Base-by-base conservation (phyloP, 2,797 vertebrate species). In the Pipistrellus pygmaeus region DNA sequence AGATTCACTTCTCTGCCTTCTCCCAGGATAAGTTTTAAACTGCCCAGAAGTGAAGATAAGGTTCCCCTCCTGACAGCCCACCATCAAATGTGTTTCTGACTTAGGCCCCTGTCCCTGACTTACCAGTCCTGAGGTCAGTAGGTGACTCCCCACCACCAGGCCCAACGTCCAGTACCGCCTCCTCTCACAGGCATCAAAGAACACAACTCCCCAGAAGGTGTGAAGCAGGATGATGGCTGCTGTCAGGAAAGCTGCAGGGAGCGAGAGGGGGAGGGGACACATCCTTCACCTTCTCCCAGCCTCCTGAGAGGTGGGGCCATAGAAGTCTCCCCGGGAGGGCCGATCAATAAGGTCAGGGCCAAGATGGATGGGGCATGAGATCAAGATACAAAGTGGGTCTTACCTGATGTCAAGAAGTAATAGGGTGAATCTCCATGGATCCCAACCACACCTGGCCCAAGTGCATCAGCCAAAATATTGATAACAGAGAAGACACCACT, bases 331-430 rank as follows among this genome's bases (percentile, higher is more conserved):
- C 89, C 73, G 81, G 77, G 80, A 88, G 75, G 71, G 81, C 46
- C 55, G 85, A 55, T 38, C 62, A 35, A 41, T 64, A 38, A 89
- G 51, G 83, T 81, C 60, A 75, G 83, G 78, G 92, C 17, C 71
- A 89, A 69, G 75, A 81, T 14, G 14, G 30, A 68, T 25, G n/a
- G 66, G 53, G 53, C n/a, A 64, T 10, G 68, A 83, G 78, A 57
- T 38, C 32, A n/a, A 93, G 14, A 21, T 3, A 23, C 9, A 27
- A 85, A 66, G 41, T 2, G 0, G 7, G 48, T 20, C 97, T 96
- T 97, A 98, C 98, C 98, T 17, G 98, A 99, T 1, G 98, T 98
- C 85, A 99, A 97, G 97, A 99, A 99, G 96, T 98, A 99, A 84
- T 98, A 98, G 0, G 98, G 98, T 0, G 98, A 99, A 62, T 98